These are phyloP conservation scores for Macropus fuliginosus DNA, from an alignment of 2,797 vertebrate genomes.

Conservation along the genomic window DNA sequence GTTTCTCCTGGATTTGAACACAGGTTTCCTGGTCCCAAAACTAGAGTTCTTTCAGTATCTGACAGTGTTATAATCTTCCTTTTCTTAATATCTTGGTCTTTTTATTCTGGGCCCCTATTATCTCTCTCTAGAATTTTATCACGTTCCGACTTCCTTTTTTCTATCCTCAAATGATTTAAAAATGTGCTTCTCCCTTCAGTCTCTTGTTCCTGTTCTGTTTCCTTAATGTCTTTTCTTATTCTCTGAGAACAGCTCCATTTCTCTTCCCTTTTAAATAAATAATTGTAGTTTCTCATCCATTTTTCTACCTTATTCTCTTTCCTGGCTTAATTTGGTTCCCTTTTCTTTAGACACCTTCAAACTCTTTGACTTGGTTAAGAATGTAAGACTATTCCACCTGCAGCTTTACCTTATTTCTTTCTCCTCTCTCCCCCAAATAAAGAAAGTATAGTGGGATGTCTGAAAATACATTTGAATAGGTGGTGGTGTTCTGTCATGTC, in stretches of 20 bases:
- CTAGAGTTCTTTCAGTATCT: background rate
- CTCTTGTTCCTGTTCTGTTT: background rate
- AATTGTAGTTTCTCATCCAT: background rate
- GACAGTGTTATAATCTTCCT: conserved; percentile 35
- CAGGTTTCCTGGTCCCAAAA: background rate
- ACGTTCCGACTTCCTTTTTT: background rate
- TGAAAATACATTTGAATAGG: background rate
- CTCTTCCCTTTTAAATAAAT: conserved; percentile 39
- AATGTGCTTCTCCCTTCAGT: conserved; percentile 31
- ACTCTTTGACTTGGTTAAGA: background rate
- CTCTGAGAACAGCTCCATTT: background rate
- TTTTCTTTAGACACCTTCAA: conserved; percentile 11
- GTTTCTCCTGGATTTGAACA: background rate
- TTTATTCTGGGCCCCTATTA: conserved; percentile 20
- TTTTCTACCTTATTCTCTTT: background rate
- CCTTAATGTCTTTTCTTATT: background rate
- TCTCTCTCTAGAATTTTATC: background rate
- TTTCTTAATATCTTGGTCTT: conserved; percentile 24
- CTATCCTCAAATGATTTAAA: conserved; percentile 13
- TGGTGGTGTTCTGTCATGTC: background rate
- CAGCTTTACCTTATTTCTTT: background rate
- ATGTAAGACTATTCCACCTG: background rate
- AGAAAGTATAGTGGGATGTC: background rate
- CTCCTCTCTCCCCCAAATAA: background rate
- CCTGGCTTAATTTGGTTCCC: background rate